Evolutionary conservation across 1,140 invertebrate species (phyloP).

Genomic region (Berghia stephanieae): DNA sequence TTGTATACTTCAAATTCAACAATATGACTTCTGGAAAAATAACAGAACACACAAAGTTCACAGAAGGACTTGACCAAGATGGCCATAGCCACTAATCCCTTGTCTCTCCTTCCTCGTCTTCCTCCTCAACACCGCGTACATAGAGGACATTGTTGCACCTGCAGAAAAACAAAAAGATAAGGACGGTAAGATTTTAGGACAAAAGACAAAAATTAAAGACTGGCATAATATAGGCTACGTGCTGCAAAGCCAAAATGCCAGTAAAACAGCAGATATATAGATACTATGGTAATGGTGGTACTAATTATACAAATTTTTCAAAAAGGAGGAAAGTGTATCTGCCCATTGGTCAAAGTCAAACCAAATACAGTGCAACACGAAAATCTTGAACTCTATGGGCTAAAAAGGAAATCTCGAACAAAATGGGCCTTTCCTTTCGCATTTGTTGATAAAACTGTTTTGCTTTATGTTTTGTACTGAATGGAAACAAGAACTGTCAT

Average conservation of each 20-base stretch:
- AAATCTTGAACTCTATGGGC: no score
- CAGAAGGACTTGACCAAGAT: background rate
- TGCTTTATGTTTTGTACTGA: no score
- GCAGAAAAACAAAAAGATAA: conserved; percentile 40
- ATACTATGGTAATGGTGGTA: no score
- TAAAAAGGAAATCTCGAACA: no score
- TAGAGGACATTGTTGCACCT: conserved; percentile 98
- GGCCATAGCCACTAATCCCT: conserved; percentile 76
- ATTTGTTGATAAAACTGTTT: no score
- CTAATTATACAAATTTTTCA: no score
- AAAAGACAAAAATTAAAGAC: background rate
- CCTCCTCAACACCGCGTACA: conserved; percentile 94
- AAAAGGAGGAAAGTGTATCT: no score
- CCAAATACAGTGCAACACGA: no score
- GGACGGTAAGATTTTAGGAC: background rate
- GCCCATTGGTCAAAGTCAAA: no score
- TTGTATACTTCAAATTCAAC: background rate
- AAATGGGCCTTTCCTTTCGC: no score
- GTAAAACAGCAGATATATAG: no score
- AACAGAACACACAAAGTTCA: background rate
- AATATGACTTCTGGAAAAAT: background rate
- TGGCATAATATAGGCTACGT: background rate
- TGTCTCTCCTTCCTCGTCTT: conserved; percentile 97
- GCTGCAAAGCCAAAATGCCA: background rate
- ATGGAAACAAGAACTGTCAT: no score